Evolutionary conservation across 2,797 vertebrate genomes (phyloP).

Genomic region (Poeciliopsis gracilis): DNA sequence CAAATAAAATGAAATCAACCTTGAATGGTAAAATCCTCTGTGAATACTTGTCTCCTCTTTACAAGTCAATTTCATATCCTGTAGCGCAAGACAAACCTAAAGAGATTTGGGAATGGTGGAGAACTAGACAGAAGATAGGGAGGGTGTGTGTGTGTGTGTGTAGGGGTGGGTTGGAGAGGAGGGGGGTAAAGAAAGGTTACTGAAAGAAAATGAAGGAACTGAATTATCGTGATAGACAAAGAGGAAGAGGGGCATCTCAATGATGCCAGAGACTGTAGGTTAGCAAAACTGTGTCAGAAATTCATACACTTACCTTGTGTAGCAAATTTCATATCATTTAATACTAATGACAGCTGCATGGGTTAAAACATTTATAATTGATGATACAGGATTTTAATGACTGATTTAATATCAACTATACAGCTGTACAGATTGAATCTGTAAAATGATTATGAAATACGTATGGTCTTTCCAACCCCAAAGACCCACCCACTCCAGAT

Average conservation of each 20-base stretch:
- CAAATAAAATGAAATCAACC: conserved; percentile 77
- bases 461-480: neutral
- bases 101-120: conserved; percentile 65
- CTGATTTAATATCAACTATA: neutral
- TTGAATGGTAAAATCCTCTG: conserved; percentile 74
- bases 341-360: conserved; percentile 36
- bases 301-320: conserved; percentile 34
- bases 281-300: conserved; percentile 42
- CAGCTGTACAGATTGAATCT: neutral
- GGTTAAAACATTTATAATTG: conserved; percentile 17
- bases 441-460: neutral
- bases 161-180: too few species aligned
- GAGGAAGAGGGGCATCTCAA: conserved; percentile 20
- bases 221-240: conserved; percentile 25
- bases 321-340: conserved; percentile 38
- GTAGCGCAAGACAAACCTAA: conserved; percentile 70
- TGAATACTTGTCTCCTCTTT: conserved; percentile 76
- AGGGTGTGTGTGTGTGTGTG: neutral
- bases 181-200: conserved; percentile 30
- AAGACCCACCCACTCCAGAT: neutral
- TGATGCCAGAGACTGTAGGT: conserved; percentile 27
- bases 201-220: conserved; percentile 29
- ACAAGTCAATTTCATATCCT: conserved; percentile 78
- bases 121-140: conserved; percentile 43
- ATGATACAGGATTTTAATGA: neutral